Evolutionary conservation across 2,797 vertebrate species (phyloP).

Genomic region (Mareca penelope): DNA sequence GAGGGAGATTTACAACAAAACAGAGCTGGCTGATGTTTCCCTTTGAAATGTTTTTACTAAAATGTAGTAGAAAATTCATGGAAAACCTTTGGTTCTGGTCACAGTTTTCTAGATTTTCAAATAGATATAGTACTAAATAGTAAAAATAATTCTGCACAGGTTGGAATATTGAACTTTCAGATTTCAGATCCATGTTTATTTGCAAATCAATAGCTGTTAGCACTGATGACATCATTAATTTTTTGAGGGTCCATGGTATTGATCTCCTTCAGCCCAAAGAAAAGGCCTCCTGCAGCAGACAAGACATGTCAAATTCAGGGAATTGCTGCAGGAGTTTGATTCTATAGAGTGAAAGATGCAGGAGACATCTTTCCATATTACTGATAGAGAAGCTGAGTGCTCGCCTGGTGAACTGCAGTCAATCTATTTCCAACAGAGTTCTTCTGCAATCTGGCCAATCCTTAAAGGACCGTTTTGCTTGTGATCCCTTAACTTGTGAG

Average conservation of each 20-base stretch:
- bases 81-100: neutral
- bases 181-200: neutral
- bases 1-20: neutral
- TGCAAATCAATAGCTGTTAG: neutral
- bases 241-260: neutral
- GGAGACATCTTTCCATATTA: too few relatives aligned
- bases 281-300: neutral
- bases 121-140: neutral
- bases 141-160: neutral
- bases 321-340: neutral
- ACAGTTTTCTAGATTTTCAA: neutral
- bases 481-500: neutral
- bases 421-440: neutral
- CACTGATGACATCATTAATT: neutral
- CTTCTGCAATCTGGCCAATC: neutral
- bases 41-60: neutral
- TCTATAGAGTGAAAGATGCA: neutral
- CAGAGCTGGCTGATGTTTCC: neutral
- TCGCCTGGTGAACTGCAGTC: neutral
- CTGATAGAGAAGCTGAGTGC: neutral
- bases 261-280: neutral
- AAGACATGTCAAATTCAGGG: neutral
- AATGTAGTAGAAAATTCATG: neutral
- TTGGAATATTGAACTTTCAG: neutral
- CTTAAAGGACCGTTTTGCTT: neutral